Percentiles rank a stretch among this genome's conserved stretches.
phyloP scores from a whole-genome alignment of 2,888 invertebrate species.

The Zeuzera pyrina region DNA sequence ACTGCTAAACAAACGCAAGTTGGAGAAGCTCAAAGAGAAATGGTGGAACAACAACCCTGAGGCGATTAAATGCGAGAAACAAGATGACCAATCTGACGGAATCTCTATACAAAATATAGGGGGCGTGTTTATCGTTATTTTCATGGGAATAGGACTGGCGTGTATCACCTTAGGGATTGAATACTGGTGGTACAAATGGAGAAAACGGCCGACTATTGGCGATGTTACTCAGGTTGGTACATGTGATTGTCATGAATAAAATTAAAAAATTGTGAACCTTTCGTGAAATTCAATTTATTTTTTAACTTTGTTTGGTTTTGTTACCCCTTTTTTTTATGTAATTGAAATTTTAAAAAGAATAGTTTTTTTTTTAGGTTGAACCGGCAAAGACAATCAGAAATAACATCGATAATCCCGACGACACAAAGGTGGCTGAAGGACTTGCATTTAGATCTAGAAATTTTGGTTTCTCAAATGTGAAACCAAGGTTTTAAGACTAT shows the following conservation, averaged over 20 bases:
- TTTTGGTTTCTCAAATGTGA: slow-evolving; percentile 41
- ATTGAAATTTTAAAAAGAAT: too few relatives aligned
- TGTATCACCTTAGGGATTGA: slow-evolving; percentile 93
- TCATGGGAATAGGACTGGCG: slow-evolving; percentile 94
- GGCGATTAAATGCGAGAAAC: slow-evolving; percentile 84
- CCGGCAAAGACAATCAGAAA: slow-evolving; percentile 43
- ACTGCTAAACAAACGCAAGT: slow-evolving; percentile 90
- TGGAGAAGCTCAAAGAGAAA: slow-evolving; percentile 94
- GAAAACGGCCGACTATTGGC: slow-evolving; percentile 75
- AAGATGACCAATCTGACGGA: slow-evolving; percentile 95
- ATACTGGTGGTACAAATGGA: slow-evolving; percentile 93
- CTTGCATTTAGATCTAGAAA: slow-evolving; percentile 44
- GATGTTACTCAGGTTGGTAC: slow-evolving; percentile 66
- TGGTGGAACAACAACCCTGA: slow-evolving; percentile 96
- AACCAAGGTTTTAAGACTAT: slow-evolving; percentile 52
- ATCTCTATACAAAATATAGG: slow-evolving; percentile 98
- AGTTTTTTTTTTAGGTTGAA: slow-evolving; percentile 41
- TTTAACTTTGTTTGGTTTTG: background rate
- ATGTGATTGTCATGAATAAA: too few relatives aligned
- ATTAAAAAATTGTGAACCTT: background rate
- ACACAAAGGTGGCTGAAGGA: slow-evolving; percentile 29
- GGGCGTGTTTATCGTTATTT: slow-evolving; percentile 97
- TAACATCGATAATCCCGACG: slow-evolving; percentile 25
- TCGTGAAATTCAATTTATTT: background rate
- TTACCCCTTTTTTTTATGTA: background rate